phyloP scores from a whole-genome alignment of 1,140 invertebrate species.

The Solenopsis invicta region DNA sequence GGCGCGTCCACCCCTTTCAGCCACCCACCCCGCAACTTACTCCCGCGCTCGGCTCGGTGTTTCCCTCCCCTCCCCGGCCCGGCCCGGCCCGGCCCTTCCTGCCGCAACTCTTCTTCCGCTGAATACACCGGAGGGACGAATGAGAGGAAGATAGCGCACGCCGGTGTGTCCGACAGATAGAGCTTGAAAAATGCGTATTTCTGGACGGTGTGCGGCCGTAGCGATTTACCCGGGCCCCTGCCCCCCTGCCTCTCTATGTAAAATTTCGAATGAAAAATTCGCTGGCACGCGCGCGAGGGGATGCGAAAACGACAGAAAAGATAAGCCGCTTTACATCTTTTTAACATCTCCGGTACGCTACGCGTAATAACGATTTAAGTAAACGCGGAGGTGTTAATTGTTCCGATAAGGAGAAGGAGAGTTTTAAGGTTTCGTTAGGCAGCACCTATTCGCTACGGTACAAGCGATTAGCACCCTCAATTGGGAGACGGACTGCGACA shows the following conservation, averaged over 20 bases:
- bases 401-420: neutral
- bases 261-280: slow-evolving; percentile 47
- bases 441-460: neutral
- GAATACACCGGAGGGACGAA: slow-evolving; percentile 55
- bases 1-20: slow-evolving; percentile 27
- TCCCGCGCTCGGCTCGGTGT: slow-evolving; percentile 23
- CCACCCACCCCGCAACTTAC: slow-evolving; percentile 40
- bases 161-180: slow-evolving; percentile 59
- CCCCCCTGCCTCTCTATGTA: neutral
- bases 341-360: neutral
- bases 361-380: neutral
- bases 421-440: neutral
- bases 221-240: too few relatives aligned
- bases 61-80: too few relatives aligned
- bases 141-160: slow-evolving; percentile 70
- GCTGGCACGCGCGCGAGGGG: neutral
- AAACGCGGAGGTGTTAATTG: neutral
- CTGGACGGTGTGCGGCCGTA: neutral
- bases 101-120: slow-evolving; percentile 8
- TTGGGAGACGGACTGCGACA: neutral
- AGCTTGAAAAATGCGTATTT: slow-evolving; percentile 66
- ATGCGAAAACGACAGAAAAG: neutral
- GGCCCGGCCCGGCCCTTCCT: too few relatives aligned
- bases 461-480: neutral
- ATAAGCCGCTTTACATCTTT: neutral